Conservation (phyloP, 2,888 invertebrate species). For the Lithophane socia region DNA sequence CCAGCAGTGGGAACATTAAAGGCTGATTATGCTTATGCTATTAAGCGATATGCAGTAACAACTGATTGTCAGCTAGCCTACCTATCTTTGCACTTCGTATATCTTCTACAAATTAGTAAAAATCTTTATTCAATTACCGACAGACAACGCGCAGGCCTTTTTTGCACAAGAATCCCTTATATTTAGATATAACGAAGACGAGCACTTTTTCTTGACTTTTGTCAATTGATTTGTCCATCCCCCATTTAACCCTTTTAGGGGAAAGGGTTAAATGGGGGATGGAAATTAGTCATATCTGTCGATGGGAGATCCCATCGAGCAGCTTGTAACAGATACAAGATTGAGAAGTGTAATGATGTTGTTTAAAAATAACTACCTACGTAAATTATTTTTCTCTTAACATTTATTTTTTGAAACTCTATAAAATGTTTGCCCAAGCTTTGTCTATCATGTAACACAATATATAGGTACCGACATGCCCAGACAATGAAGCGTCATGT, state of each 20-base stretch:
- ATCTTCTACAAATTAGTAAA: background rate
- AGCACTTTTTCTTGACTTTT: background rate
- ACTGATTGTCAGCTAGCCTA: no score
- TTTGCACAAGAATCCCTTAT: no score
- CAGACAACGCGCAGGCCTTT: no score
- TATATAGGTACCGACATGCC: background rate
- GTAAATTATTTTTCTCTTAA: background rate
- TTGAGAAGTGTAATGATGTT: background rate
- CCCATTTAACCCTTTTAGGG: no score
- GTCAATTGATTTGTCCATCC: no score
- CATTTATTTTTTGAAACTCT: background rate
- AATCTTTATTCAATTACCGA: background rate
- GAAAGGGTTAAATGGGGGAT: background rate
- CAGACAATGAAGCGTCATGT: constrained; percentile 25
- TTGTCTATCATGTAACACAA: constrained; percentile 1
- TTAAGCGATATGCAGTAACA: no score
- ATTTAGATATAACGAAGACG: no score
- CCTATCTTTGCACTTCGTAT: background rate
- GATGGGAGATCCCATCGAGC: background rate
- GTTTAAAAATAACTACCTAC: background rate
- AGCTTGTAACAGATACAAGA: background rate
- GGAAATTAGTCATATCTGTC: background rate
- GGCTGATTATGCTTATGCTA: no score
- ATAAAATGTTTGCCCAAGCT: constrained; percentile 11
- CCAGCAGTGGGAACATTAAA: no score